Conservation (phyloP, 2,113 vertebrate species). For the Gadus macrocephalus region DNA sequence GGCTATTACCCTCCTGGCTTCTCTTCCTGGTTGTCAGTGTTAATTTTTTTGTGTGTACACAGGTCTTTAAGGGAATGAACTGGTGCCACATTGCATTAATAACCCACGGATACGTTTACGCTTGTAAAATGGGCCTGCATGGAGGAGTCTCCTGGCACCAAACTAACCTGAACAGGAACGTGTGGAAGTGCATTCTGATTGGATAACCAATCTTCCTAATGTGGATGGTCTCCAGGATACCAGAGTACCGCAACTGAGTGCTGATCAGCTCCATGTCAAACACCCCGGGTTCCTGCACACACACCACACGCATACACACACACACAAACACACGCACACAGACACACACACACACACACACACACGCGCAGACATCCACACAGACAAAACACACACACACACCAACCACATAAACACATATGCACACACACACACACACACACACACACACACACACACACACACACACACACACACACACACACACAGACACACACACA, state of each 20-base stretch:
- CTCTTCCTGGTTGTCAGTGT: no score
- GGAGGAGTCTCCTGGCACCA: no score
- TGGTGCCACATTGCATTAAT: no score
- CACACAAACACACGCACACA: neutral
- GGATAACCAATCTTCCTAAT: slow-evolving; percentile 96
- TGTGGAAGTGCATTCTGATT: slow-evolving; percentile 82
- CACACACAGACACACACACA: neutral
- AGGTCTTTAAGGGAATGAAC: no score
- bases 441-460: slow-evolving; percentile 4
- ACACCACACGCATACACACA: slow-evolving; percentile 3
- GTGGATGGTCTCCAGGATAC: slow-evolving; percentile 91
- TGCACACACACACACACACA: slow-evolving; percentile 16
- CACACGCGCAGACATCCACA: neutral
- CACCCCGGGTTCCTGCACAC: slow-evolving; percentile 78
- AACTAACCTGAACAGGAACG: slow-evolving; percentile 85
- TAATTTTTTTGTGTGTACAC: no score
- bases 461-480: slow-evolving; percentile 2
- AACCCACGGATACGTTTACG: no score
- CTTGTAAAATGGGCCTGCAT: no score
- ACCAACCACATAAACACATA: neutral
- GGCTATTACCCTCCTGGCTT: no score
- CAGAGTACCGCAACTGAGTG: slow-evolving; percentile 86
- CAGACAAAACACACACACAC: neutral
- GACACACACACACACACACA: slow-evolving; percentile 14
- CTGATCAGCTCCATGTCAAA: slow-evolving; percentile 86